phyloP scores from a whole-genome alignment of 2,797 vertebrate genomes.

The Sternotherus odoratus region DNA sequence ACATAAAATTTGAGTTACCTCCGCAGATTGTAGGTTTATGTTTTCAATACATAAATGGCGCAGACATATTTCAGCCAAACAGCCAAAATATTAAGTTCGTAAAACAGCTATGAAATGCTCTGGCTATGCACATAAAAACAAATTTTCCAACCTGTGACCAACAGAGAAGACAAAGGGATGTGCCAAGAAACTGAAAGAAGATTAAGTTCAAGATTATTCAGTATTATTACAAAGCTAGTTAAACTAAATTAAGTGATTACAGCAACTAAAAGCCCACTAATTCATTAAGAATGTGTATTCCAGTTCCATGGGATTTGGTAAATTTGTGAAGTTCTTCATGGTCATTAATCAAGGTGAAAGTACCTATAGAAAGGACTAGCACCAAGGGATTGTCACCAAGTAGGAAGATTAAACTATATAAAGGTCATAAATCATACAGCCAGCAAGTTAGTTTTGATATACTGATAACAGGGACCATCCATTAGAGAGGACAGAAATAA shows the following conservation, averaged over 20 bases:
- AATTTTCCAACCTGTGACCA: conserved; percentile 76
- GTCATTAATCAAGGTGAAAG: background rate
- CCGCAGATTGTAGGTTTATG: conserved; percentile 75
- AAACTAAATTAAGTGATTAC: conserved; percentile 3
- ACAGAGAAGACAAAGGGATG: conserved; percentile 46
- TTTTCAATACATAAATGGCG: conserved; percentile 78
- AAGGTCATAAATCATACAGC: background rate
- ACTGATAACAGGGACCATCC: background rate
- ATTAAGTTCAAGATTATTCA: conserved; percentile 2
- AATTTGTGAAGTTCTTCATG: conserved; percentile 5
- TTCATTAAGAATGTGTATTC: background rate
- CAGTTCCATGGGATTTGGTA: background rate
- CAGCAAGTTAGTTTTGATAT: background rate
- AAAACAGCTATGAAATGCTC: conserved; percentile 69
- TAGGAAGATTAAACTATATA: background rate
- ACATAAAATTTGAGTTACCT: conserved; percentile 80
- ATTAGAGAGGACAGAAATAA: background rate
- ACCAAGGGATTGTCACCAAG: conserved; percentile 2
- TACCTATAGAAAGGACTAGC: conserved; percentile 1
- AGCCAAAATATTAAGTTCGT: conserved; percentile 74
- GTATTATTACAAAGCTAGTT: background rate
- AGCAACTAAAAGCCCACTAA: background rate
- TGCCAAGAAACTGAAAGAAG: conserved; percentile 49
- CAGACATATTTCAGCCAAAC: conserved; percentile 77
- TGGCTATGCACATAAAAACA: conserved; percentile 56